Evolutionary conservation across 2,113 vertebrate genomes (phyloP).

Genomic region (Cololabis saira): DNA sequence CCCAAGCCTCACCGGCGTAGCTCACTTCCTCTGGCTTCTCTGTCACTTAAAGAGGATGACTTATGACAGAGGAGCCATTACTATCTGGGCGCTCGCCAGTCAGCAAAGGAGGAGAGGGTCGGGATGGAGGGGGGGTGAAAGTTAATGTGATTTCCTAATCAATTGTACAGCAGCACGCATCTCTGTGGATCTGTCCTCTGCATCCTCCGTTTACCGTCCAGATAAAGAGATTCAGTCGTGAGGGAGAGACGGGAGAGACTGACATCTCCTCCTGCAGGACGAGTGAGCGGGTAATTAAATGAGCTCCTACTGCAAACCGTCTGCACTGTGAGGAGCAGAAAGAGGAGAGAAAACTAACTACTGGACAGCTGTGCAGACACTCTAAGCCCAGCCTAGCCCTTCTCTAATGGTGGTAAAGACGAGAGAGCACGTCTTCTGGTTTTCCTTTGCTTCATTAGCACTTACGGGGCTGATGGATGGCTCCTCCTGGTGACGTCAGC

Average conservation of each 20-base stretch:
- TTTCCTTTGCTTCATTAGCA: constrained; percentile 7
- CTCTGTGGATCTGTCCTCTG: constrained; percentile 54
- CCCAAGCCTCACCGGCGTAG: neutral
- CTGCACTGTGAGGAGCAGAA: neutral
- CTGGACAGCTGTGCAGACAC: neutral
- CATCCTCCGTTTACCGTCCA: constrained; percentile 35
- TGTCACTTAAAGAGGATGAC: constrained; percentile 64
- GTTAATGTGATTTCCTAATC: constrained; percentile 78
- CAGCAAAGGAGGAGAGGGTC: constrained; percentile 20
- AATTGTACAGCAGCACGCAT: constrained; percentile 58
- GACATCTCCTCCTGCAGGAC: constrained; percentile 29
- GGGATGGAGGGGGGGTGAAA: constrained; percentile 61
- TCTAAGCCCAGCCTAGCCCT: neutral
- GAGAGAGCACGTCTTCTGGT: neutral
- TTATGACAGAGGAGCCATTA: constrained; percentile 77
- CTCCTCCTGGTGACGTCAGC: constrained; percentile 21
- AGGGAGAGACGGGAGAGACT: constrained; percentile 1
- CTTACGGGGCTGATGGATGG: constrained; percentile 9
- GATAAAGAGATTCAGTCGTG: constrained; percentile 42
- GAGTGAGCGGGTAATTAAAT: constrained; percentile 53
- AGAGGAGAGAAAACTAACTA: neutral
- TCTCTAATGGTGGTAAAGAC: neutral
- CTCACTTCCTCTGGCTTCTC: constrained; percentile 10
- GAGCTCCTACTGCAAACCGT: constrained; percentile 18
- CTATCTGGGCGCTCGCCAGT: constrained; percentile 66